Base-by-base conservation (phyloP, 2,888 invertebrate genomes). In the Panzeria rudis region DNA sequence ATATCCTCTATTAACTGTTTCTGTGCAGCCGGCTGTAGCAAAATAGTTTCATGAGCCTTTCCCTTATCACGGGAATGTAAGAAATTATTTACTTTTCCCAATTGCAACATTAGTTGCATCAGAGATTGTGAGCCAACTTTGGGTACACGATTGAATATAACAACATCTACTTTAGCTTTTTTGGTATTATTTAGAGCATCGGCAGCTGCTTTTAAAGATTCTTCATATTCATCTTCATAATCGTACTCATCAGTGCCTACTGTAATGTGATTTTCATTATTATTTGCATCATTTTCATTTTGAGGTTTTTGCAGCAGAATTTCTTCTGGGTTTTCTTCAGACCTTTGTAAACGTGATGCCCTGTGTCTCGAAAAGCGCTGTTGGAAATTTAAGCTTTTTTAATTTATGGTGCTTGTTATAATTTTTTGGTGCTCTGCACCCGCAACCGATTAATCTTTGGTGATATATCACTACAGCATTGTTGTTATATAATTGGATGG, bases 121-220 rank as follows among this genome's bases (percentile, higher is more conserved):
- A 97, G 95, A 4, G 97, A 96, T 92, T 97, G 97, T 73, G 97
- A 97, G 81, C 97, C 97, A 56, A 97, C 97, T 93, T 98, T 97
- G 9, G 97, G 97, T 47, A 97, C 97, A 20, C 97, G 94, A 92
- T 98, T 98, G 93, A 98, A 98, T 93, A 98, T 96, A 32, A 98
- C 92, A 66, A 97, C 94, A 73, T 97, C 95, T 13, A 95, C 94
- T 73, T 92, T 88, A 9, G 92, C 91, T 7, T 88, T 88, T 71
- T 89, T 90, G 0, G 92, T 92, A 64, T 92, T 92, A 77, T 92
- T 92, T 3, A 92, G 82, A 2, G 87, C 35, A 82, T 89, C 89
- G 4, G 90, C 88, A 4, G 87, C 87, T n/a, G 86, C 56, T 41
- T 87, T 86, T 13, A 84, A 76, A 71, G 78, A 82, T 3, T 72